Evolutionary conservation across 2,888 invertebrate genomes (phyloP).

Genomic region (Limnephilus lunatus): DNA sequence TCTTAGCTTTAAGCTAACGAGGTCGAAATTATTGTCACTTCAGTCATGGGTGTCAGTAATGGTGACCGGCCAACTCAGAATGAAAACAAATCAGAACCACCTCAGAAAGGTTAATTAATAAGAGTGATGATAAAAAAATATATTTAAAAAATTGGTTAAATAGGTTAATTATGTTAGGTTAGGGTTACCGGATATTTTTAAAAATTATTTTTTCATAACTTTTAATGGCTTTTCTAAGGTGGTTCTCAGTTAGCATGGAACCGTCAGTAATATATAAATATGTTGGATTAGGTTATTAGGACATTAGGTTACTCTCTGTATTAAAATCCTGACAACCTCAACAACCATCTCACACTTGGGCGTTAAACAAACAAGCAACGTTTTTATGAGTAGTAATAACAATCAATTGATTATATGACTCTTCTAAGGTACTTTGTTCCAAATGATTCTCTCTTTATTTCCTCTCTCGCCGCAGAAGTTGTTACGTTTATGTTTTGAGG

Average conservation of each 20-base stretch:
- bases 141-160: too few species aligned
- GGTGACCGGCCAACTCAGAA: too few species aligned
- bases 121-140: too few species aligned
- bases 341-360: background rate
- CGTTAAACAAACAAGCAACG: background rate
- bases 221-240: too few species aligned
- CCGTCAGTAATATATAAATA: background rate
- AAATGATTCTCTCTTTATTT: background rate
- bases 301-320: background rate
- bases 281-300: background rate
- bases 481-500: constrained; percentile 21
- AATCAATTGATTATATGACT: background rate
- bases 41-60: background rate
- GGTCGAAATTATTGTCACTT: too few species aligned
- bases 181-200: too few species aligned
- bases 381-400: background rate
- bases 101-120: too few species aligned
- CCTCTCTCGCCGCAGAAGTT: background rate
- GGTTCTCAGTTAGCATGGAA: too few species aligned
- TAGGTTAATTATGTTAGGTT: too few species aligned
- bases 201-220: too few species aligned
- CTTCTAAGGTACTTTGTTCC: background rate
- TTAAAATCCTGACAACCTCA: background rate
- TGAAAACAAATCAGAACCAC: too few species aligned
- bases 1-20: background rate